Evolutionary conservation across 2,113 vertebrate species (phyloP), one percentile per base, ranked within the genome.

Genomic region (Sinocyclocheilus maitianheensis): DNA sequence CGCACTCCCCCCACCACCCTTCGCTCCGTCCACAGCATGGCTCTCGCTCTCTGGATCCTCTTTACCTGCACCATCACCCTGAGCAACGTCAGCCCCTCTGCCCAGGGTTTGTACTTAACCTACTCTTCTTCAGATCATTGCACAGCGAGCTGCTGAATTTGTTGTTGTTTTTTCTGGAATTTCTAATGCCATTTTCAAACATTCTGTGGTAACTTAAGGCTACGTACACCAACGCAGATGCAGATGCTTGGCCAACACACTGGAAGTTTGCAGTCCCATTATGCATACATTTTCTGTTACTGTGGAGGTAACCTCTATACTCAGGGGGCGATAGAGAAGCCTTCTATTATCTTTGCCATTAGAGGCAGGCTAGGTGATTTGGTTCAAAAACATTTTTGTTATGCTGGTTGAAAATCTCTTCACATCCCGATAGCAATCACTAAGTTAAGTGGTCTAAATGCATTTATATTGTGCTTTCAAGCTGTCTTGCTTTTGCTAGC

Each of bases 31-130:
- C 91, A 87, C 92, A 92, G 88, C 90, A 95, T 95, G 95, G 93
- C 94, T 90, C 85, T 91, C n/a, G 86, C 91, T 60, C 8, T 93
- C 84, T 94, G 95, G 93, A 87, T 95, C 81, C 58, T 94, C 91
- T 88, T 93, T 60, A 89, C 89, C 82, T 94, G 90, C 46, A 90
- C 92, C 69, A 83, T 95, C 88, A 87, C 91, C 82, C 91, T 94
- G 87, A 91, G 90, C 90, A 93, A 87, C 83, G 83, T 95, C 34
- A 34, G 91, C 71, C 95, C 93, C 43, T 94, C 95, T 46, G 92
- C 91, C 18, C 93, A 94, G 92, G 95, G 95, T 95, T 87, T 1
- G 92, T 78, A 77, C 60, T 34, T 26, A 55, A 72, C 65, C 46
- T 63, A 26, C 22, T 5, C 20, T 22, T 58, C 34, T 40, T 24